Base-by-base conservation (phyloP, 2,797 vertebrate species). In the Enteromius viviparus region DNA sequence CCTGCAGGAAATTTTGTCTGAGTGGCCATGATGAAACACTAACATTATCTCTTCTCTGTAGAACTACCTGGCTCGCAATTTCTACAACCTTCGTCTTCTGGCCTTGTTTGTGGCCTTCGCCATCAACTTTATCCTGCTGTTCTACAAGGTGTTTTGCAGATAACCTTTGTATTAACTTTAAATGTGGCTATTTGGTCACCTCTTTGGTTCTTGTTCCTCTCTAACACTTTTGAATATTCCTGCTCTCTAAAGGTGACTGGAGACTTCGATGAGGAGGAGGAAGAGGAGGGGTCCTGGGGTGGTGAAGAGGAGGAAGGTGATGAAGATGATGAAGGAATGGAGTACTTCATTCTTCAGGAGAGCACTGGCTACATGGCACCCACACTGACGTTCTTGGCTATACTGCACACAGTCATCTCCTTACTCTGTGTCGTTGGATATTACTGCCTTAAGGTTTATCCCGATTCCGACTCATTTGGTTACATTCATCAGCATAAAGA, bases 41-140 rank as follows among this genome's bases (percentile, higher is more conserved):
- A 12, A 26, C 32, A 19, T 37, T 69, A 5, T 11, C 17, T 74
- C 92, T 87, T 87, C 81, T 92, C 80, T 93, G 17, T 94, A 99
- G 98, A 97, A 99, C 89, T 98, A 94, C 87, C 91, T 99, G 94
- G 97, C 98, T 91, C 97, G 98, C 85, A 99, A 99, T 94, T 99
- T 99, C 95, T 99, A 99, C 94, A 99, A 97, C 89, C 93, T 99
- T 87, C 95, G 98, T 85, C 96, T 99, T 92, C 95, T 99, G 90
- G 98, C 98, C 89, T 94, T 99, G 83, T 99, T 99, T 87, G 96
- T 99, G 89, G 97, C 97, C 81, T 99, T 99, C 74, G 96, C 98
- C 87, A 99, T 99, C 94, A 99, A 99, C 93, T 99, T 99, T 91
- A 99, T 99, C 91, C 96, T 99, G 85, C 97, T 99, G n/a, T 99